These are phyloP conservation scores for Lamellibrachia satsuma DNA, from an alignment of 2,888 invertebrate genomes.

Conservation along the genomic window DNA sequence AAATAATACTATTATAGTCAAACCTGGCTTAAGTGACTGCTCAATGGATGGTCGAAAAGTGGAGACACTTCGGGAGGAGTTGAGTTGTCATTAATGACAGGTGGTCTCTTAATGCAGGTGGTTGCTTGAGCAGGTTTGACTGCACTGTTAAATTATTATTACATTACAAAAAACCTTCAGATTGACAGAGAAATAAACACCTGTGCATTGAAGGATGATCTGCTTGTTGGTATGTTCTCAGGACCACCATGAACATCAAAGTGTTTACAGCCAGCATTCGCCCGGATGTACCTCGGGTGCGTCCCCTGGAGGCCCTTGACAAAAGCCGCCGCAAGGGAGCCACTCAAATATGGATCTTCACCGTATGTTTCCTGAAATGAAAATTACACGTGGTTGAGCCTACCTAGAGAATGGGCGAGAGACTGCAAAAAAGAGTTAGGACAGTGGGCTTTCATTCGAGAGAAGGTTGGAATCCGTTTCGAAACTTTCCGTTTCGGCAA, in stretches of 20 bases:
- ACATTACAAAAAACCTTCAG: too few relatives aligned
- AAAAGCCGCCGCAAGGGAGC: slow-evolving; percentile 53
- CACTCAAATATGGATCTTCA: slow-evolving; percentile 61
- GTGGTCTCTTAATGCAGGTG: too few relatives aligned
- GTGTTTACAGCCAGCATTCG: slow-evolving; percentile 60
- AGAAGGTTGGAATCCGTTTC: neutral
- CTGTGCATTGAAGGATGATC: slow-evolving; percentile 26
- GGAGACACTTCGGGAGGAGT: too few relatives aligned
- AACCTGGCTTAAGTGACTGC: too few relatives aligned
- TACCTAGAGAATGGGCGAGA: neutral
- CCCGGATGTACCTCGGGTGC: slow-evolving; percentile 52
- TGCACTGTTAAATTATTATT: too few relatives aligned
- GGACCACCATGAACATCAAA: slow-evolving; percentile 58
- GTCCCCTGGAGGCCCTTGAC: slow-evolving; percentile 62
- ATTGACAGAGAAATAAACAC: neutral
- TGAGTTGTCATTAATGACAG: too few relatives aligned
- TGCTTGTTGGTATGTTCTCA: slow-evolving; percentile 49
- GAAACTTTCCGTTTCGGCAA: neutral
- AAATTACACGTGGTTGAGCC: neutral
- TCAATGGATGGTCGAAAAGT: too few relatives aligned
- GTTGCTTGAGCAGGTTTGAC: too few relatives aligned
- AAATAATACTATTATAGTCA: too few relatives aligned
- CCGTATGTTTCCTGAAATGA: slow-evolving; percentile 61
- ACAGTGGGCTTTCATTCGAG: neutral
- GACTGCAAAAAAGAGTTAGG: neutral